These are phyloP conservation scores for Cyanistes caeruleus DNA, from an alignment of 2,113 vertebrate species.

Conservation along the genomic window DNA sequence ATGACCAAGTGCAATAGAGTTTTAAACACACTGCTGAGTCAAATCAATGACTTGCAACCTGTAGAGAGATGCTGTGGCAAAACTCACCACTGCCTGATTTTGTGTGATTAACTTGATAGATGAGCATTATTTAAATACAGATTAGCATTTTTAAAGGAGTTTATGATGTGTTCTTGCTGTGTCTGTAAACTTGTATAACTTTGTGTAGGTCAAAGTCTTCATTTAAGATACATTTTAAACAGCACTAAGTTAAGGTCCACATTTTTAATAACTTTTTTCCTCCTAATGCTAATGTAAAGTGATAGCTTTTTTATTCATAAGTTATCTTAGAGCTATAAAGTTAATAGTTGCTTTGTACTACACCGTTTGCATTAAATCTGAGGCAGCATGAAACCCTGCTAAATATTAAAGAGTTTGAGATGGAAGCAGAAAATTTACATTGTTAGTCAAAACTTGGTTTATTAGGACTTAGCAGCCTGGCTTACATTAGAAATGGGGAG, in stretches of 20 bases:
- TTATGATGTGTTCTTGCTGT: not conserved
- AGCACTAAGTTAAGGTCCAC: not conserved
- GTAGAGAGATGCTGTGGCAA: not conserved
- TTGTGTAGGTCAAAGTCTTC: not conserved
- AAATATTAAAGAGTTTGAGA: slow-evolving; percentile 32
- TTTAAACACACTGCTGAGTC: not conserved
- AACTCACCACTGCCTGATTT: not conserved
- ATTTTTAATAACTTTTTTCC: not conserved
- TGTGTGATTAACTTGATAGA: not conserved
- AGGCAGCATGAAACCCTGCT: not conserved
- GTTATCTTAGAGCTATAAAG: slow-evolving; percentile 41
- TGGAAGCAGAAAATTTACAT: slow-evolving; percentile 19
- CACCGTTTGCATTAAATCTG: slow-evolving; percentile 30
- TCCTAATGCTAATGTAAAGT: not conserved
- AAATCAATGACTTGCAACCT: not conserved
- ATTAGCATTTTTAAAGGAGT: not conserved
- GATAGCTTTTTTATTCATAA: slow-evolving; percentile 20
- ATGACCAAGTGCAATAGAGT: not conserved
- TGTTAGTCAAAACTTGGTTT: slow-evolving; percentile 5
- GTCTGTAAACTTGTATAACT: not conserved
- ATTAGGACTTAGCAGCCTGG: not conserved
- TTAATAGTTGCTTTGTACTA: not conserved
- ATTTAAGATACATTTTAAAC: not conserved
- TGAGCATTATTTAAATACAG: not conserved
- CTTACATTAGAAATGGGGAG: not conserved